Base-by-base conservation (phyloP, 2,113 vertebrate genomes). In the Taurulus bubalis region DNA sequence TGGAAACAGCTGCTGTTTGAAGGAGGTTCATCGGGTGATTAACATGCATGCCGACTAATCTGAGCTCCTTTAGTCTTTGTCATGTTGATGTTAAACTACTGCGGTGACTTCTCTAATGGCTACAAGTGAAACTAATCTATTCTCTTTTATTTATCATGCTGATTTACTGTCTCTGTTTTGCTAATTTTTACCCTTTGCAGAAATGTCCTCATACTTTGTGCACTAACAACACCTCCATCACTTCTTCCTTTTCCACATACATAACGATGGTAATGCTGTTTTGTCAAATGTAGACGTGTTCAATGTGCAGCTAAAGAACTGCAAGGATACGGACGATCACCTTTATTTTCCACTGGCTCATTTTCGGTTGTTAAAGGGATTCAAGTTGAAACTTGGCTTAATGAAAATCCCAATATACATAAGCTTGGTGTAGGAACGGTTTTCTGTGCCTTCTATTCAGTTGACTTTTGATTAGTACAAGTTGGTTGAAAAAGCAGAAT, bases 11-110 rank as follows among this genome's bases (percentile, higher is more conserved):
- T 83, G 42, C 60, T 69, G 76, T 62, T 70, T 87, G 38, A 64
- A 69, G 36, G 24, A 9, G 32, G 51, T 75, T 68, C 20, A 30
- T 11, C 30, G 36, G 64, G 76, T 81, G 63, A 78, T 77, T 90
- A 90, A 89, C 81, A 83, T 3, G 85, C 92, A 92, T 87, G 89
- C 45, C 22, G 38, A 85, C 87, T 89, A 66, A 89, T 85, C 82
- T 58, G 56, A 72, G 49, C 49, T 51, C 60, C 26, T 58, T 3
- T 49, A 15, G 32, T 79, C 53, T 60, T 82, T 62, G 53, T 45
- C 36, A 58, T 63, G 51, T 49, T 49, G 42, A 55, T 69, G 40
- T 49, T 14, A 34, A 71, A 22, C 51, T 66, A 32, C 15, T 68
- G 42, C 45, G 7, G 45, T 80, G 40, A 86, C 77, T 81, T 85